Percentiles rank a stretch among this genome's conserved stretches.
Conservation (phyloP, 2,797 vertebrate species). For the Chaetophractus vellerosus region DNA sequence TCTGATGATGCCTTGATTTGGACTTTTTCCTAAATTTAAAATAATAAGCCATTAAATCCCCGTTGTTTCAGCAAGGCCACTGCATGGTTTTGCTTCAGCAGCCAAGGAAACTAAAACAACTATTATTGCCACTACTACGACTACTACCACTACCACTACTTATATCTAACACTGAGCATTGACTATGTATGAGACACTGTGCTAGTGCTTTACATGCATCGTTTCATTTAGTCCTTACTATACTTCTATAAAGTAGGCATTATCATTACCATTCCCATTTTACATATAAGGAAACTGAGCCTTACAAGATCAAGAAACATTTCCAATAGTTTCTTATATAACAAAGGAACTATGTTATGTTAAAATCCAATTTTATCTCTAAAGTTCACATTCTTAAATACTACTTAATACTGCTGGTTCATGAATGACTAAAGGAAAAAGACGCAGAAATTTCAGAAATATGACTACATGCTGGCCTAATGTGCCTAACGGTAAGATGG, state of each 20-base stretch:
- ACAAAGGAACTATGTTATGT: slow-evolving; percentile 7
- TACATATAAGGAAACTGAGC: not conserved
- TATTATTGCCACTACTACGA: not conserved
- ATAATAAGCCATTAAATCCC: too few species aligned
- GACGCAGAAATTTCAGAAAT: slow-evolving; percentile 10
- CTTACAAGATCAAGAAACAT: not conserved
- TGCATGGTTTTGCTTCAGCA: too few species aligned
- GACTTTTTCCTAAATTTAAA: too few species aligned
- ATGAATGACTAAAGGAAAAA: not conserved
- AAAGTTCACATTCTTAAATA: slow-evolving; percentile 39
- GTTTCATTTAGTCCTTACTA: not conserved
- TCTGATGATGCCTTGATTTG: too few species aligned
- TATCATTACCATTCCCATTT: not conserved
- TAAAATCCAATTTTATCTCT: slow-evolving; percentile 7
- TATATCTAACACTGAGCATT: not conserved
- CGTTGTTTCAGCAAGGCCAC: too few species aligned
- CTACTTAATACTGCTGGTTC: slow-evolving; percentile 37
- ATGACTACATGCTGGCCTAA: not conserved
- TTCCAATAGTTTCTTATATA: not conserved
- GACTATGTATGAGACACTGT: not conserved
- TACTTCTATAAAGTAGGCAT: not conserved
- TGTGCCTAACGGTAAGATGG: not conserved
- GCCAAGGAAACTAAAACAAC: too few species aligned
- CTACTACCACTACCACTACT: not conserved
- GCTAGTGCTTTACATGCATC: not conserved